Evolutionary conservation across 1,140 invertebrate genomes (phyloP).

Genomic region (Temnothorax longispinosus): DNA sequence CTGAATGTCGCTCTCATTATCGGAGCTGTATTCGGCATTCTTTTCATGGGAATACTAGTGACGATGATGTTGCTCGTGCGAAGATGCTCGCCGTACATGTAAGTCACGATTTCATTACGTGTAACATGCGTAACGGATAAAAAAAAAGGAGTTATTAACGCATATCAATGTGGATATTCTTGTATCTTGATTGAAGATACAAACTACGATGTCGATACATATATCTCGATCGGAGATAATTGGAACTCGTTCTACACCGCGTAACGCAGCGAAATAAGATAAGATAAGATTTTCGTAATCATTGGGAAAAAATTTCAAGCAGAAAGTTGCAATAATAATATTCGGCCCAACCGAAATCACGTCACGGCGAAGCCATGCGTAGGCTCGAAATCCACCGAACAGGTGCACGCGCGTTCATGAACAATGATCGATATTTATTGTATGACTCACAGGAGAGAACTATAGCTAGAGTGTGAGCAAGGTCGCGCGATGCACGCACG

Average conservation of each 20-base stretch:
- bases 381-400: neutral
- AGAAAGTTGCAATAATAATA: neutral
- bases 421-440: constrained; percentile 82
- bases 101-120: constrained; percentile 65
- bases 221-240: neutral
- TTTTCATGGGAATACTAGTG: constrained; percentile 78
- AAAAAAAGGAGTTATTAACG: neutral
- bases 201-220: neutral
- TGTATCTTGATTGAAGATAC: constrained; percentile 13
- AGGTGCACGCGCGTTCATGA: constrained; percentile 55
- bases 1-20: constrained; percentile 76
- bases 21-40: constrained; percentile 80
- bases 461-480: constrained; percentile 72
- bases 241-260: neutral
- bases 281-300: neutral
- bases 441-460: constrained; percentile 76
- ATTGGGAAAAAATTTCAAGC: neutral
- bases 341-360: neutral
- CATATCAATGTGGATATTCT: neutral
- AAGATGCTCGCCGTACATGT: constrained; percentile 79
- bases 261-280: neutral
- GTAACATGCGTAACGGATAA: neutral
- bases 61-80: constrained; percentile 80
- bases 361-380: too few relatives aligned
- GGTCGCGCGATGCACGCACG: constrained; percentile 72